Evolutionary conservation across 2,888 invertebrate genomes (phyloP).

Genomic region (Cheiracanthium punctorium): DNA sequence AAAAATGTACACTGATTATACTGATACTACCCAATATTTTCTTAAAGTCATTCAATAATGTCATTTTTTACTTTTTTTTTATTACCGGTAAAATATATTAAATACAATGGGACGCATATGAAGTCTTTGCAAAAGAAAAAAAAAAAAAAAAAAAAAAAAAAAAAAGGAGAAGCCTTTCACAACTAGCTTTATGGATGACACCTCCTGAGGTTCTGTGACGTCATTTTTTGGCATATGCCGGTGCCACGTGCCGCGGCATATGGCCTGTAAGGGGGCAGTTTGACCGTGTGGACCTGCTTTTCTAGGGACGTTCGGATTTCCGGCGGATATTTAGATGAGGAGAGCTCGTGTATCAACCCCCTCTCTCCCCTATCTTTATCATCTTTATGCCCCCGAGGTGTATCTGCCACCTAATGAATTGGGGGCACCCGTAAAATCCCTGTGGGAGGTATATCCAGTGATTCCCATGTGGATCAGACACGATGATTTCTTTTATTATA

Average conservation of each 20-base stretch:
- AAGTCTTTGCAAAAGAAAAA: too few species aligned
- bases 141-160: too few species aligned
- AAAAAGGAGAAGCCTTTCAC: too few species aligned
- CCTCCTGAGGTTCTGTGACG: background rate
- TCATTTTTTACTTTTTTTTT: too few species aligned
- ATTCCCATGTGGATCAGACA: slow-evolving; percentile 17
- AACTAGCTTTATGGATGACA: too few species aligned
- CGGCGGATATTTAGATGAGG: slow-evolving; percentile 54
- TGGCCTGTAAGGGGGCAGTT: slow-evolving; percentile 43
- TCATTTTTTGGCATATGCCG: background rate
- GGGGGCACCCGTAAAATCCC: slow-evolving; percentile 29
- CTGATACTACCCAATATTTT: too few species aligned
- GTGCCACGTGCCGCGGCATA: slow-evolving; percentile 61
- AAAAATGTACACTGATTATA: too few species aligned
- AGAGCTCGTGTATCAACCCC: slow-evolving; percentile 34
- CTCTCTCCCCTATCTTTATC: background rate
- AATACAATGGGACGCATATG: too few species aligned
- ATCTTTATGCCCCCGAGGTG: slow-evolving; percentile 6
- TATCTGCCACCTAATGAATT: slow-evolving; percentile 66
- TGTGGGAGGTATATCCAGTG: slow-evolving; percentile 7
- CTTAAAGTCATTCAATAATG: too few species aligned
- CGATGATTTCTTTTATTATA: slow-evolving; percentile 2
- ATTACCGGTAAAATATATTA: too few species aligned
- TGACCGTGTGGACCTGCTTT: slow-evolving; percentile 38
- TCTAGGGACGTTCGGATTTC: slow-evolving; percentile 45